Evolutionary conservation across 2,113 vertebrate genomes (phyloP).

Genomic region (Argyrosomus japonicus): DNA sequence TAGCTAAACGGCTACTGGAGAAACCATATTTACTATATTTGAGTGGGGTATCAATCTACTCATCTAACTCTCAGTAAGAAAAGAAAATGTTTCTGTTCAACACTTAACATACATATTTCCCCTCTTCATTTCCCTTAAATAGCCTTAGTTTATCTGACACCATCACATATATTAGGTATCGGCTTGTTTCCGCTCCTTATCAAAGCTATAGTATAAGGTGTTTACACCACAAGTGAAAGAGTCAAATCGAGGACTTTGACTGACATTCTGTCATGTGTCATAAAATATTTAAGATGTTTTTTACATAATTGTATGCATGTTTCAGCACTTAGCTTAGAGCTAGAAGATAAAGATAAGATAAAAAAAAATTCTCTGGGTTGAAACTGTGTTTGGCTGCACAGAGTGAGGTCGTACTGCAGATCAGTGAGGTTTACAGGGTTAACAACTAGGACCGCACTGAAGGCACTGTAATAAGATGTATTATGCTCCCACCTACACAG

Average conservation of each 20-base stretch:
- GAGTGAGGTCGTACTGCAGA: not conserved
- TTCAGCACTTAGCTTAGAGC: not conserved
- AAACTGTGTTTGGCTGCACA: not conserved
- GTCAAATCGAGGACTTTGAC: not conserved
- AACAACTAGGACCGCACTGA: not conserved
- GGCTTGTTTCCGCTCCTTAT: not conserved
- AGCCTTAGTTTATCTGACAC: not conserved
- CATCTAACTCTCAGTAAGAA: not conserved
- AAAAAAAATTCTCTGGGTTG: not conserved
- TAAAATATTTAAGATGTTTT: not conserved
- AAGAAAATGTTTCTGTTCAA: not conserved
- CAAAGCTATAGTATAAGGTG: not conserved
- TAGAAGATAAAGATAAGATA: not conserved
- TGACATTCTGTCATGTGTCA: not conserved
- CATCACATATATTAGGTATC: not conserved
- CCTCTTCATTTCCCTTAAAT: not conserved
- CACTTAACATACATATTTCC: not conserved
- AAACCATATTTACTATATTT: not conserved
- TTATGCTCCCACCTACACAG: constrained; percentile 15
- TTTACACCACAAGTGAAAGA: not conserved
- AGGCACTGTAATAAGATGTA: not conserved
- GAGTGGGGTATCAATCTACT: not conserved
- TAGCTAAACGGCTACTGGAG: not conserved
- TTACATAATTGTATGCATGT: not conserved
- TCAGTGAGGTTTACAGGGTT: constrained; percentile 16